Conservation (phyloP, 2,888 invertebrate species). For the Ceriagrion tenellum region DNA sequence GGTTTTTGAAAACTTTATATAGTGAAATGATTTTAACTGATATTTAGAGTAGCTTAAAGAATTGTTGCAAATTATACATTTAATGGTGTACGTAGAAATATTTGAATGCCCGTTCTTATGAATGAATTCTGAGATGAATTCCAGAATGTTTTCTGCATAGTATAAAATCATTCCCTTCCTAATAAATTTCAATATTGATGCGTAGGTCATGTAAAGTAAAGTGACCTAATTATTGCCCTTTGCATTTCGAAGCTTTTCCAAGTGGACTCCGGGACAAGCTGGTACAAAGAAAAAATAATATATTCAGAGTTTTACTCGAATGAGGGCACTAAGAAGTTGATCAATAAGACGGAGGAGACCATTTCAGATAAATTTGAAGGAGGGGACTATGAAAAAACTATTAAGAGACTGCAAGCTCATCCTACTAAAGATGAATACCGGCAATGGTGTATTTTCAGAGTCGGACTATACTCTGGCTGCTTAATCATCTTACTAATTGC, state of each 20-base stretch:
- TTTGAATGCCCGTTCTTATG: too few relatives aligned
- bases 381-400: conserved; percentile 97
- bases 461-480: conserved; percentile 96
- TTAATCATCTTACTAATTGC: conserved; percentile 93
- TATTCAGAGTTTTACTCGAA: conserved; percentile 96
- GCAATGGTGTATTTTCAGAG: conserved; percentile 97
- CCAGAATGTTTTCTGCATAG: too few relatives aligned
- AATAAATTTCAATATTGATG: too few relatives aligned
- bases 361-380: conserved; percentile 93
- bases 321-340: conserved; percentile 97
- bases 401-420: conserved; percentile 98
- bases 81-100: too few relatives aligned
- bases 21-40: too few relatives aligned
- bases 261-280: conserved; percentile 92
- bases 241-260: conserved; percentile 84
- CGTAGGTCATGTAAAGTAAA: background rate
- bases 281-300: conserved; percentile 95
- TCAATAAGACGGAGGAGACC: conserved; percentile 94
- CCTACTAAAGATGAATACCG: conserved; percentile 98
- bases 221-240: background rate
- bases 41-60: too few relatives aligned
- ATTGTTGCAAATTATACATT: too few relatives aligned
- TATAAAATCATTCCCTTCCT: too few relatives aligned
- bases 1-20: too few relatives aligned
- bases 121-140: too few relatives aligned